Base-by-base conservation (phyloP, 1,140 invertebrate species). In the Calliphora vicina region DNA sequence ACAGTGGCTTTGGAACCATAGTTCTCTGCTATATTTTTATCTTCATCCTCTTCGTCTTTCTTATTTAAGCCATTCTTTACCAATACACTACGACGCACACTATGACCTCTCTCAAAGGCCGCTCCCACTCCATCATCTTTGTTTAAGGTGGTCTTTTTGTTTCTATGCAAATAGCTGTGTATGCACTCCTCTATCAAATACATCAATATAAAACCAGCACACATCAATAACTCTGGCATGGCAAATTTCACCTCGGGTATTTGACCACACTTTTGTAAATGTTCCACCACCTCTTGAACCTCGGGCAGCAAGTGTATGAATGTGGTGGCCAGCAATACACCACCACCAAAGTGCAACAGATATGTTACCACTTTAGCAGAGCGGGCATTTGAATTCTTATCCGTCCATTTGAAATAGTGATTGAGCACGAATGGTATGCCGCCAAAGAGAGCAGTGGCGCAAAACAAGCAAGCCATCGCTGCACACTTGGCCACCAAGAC, bases 301-400 rank as follows among this genome's bases (percentile, higher is more conserved):
- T 99, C 97, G 0, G 97, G 97, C 43, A 98, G 91, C 81, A 99
- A 91, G 90, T 99, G 97, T 74, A 97, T 91, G 85, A 98, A 97
- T 0, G 96, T 97, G 1, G 97, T 98, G 71, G 95, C 95, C 82
- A 99, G 92, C 15, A 99, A 92, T 2, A 98, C 97, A 0, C 98
- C 97, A 2, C 97, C 97, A 2, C 97, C 97, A 85, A 98, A 96
- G 84, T 96, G 96, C 29, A 97, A 91, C 9, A 97, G 89, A n/a
- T 94, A 86, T 84, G 92, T 87, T 2, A 94, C 92, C 17, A 92
- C 85, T 43, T 84, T 90, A 35, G 90, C 91, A 0, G 92, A 92
- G 82, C 91, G 90, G 5, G 88, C 86, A 71, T 91, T 92, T 87
- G 87, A 92, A 88, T 89, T 93, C 29, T 82, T 87, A 74, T 89